Conservation (phyloP, 2,113 vertebrate genomes). For the Ceyx cyanopectus region DNA sequence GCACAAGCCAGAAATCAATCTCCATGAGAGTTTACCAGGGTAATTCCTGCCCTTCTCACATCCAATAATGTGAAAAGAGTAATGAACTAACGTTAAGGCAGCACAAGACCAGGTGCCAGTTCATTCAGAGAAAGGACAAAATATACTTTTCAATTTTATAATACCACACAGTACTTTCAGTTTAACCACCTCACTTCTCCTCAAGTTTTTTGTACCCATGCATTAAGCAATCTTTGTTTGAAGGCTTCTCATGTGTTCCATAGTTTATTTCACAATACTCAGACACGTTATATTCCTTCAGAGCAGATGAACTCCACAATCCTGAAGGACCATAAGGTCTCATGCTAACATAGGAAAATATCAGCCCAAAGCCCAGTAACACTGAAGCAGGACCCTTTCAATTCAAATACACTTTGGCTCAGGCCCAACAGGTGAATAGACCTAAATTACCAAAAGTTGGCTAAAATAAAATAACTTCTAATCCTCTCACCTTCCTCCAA, state of each 20-base stretch:
- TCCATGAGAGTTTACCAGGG: background rate
- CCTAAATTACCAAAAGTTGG: background rate
- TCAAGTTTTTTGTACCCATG: too few relatives aligned
- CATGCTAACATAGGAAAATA: background rate
- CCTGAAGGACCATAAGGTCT: background rate
- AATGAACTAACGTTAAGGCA: background rate
- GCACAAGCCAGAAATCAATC: background rate
- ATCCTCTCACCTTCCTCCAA: background rate
- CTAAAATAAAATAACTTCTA: background rate
- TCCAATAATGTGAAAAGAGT: background rate
- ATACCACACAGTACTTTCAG: background rate
- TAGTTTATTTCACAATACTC: background rate
- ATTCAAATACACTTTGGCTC: background rate
- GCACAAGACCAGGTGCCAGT: background rate
- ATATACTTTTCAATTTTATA: background rate
- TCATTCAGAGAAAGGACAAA: background rate
- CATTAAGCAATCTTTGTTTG: background rate
- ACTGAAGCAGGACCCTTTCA: background rate
- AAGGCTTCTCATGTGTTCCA: background rate
- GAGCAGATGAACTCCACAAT: background rate
- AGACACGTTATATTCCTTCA: accelerated
- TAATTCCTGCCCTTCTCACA: background rate
- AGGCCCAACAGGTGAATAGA: background rate
- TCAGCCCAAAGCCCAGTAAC: background rate
- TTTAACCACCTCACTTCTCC: background rate